Conservation (phyloP, 2,113 vertebrate genomes). For the Hippocampus abdominalis region DNA sequence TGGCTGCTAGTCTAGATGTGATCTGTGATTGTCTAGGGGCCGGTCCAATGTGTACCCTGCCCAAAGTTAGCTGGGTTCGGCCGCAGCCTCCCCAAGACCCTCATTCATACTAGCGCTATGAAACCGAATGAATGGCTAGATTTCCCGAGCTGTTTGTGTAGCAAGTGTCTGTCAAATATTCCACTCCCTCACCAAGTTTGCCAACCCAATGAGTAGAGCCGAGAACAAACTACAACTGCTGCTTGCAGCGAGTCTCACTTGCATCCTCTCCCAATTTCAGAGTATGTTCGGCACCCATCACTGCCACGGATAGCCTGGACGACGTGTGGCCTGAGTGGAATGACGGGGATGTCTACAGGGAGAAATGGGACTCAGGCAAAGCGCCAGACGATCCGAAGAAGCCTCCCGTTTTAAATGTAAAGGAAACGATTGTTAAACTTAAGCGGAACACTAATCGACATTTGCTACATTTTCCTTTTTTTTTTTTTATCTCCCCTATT, state of each 20-base stretch:
- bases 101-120: too few relatives aligned
- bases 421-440: not conserved
- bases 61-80: too few relatives aligned
- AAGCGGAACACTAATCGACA: not conserved
- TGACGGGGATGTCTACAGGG: slow-evolving; percentile 81
- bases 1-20: too few relatives aligned
- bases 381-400: slow-evolving; percentile 76
- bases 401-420: slow-evolving; percentile 72
- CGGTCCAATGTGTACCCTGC: too few relatives aligned
- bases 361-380: slow-evolving; percentile 87
- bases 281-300: slow-evolving; percentile 4
- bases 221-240: not conserved
- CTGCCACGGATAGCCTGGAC: slow-evolving; percentile 19
- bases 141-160: too few relatives aligned
- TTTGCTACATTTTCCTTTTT: not conserved
- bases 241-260: not conserved
- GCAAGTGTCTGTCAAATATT: not conserved
- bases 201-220: not conserved
- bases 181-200: not conserved
- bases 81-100: too few relatives aligned
- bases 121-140: too few relatives aligned
- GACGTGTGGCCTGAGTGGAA: slow-evolving; percentile 91
- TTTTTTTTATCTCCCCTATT: not conserved
- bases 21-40: too few relatives aligned
- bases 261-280: slow-evolving; percentile 50